Evolutionary conservation across 2,797 vertebrate genomes (phyloP).

Genomic region (Macrochelys suwanniensis): DNA sequence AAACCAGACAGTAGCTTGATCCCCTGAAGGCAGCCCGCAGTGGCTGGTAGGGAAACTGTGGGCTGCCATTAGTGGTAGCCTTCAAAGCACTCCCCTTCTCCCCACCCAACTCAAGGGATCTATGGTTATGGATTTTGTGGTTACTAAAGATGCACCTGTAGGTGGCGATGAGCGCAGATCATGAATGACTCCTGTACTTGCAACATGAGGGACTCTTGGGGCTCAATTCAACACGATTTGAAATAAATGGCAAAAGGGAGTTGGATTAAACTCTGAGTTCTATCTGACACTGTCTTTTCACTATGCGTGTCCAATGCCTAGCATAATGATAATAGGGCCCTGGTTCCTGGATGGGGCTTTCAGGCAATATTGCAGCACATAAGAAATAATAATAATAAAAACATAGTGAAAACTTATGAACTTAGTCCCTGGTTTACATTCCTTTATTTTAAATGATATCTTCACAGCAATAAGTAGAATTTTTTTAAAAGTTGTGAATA

Average conservation of each 20-base stretch:
- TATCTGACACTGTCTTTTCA: rapidly evolving
- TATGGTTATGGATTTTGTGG: not conserved
- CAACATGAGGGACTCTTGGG: not conserved
- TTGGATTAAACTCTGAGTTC: not conserved
- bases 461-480: not conserved
- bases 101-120: rapidly evolving
- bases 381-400: not conserved
- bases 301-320: not conserved
- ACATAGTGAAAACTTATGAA: not conserved
- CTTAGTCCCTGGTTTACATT: not conserved
- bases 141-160: not conserved
- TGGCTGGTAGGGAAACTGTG: not conserved
- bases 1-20: not conserved
- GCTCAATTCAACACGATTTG: not conserved
- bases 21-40: not conserved
- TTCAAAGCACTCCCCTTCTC: not conserved
- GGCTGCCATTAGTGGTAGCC: not conserved
- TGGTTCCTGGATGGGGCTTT: not conserved
- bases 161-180: not conserved
- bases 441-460: not conserved
- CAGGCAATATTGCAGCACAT: not conserved
- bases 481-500: not conserved
- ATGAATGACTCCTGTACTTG: not conserved
- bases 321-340: not conserved
- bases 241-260: not conserved